Evolutionary conservation across 2,888 invertebrate species (phyloP).

Genomic region (Tipula confusa): DNA sequence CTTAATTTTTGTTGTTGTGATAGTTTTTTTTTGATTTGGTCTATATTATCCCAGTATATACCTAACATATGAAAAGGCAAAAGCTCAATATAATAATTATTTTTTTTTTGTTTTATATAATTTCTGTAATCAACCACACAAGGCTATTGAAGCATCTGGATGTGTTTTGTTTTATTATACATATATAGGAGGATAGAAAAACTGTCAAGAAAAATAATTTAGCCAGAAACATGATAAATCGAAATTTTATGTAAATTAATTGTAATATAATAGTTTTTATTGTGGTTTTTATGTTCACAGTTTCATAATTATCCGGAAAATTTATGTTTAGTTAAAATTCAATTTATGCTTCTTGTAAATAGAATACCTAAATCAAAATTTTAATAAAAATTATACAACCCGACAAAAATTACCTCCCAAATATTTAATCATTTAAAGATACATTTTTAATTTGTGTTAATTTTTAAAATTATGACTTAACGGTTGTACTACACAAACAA

Average conservation of each 20-base stretch:
- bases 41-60: background rate
- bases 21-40: background rate
- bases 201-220: background rate
- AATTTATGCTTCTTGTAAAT: background rate
- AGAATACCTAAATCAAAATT: background rate
- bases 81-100: background rate
- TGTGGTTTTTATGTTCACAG: background rate
- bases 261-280: background rate
- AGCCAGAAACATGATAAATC: background rate
- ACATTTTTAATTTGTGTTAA: no score
- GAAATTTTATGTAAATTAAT: conserved; percentile 5
- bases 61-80: background rate
- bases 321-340: background rate
- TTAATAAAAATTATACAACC: background rate
- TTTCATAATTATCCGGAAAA: background rate
- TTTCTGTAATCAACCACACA: background rate
- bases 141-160: background rate
- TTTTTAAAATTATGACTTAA: no score
- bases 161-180: background rate
- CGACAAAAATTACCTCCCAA: background rate
- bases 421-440: no score
- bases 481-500: no score
- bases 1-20: background rate
- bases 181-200: background rate
- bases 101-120: background rate